These are phyloP conservation scores for Arvicola amphibius DNA, from an alignment of 2,797 vertebrate species.

Conservation along the genomic window DNA sequence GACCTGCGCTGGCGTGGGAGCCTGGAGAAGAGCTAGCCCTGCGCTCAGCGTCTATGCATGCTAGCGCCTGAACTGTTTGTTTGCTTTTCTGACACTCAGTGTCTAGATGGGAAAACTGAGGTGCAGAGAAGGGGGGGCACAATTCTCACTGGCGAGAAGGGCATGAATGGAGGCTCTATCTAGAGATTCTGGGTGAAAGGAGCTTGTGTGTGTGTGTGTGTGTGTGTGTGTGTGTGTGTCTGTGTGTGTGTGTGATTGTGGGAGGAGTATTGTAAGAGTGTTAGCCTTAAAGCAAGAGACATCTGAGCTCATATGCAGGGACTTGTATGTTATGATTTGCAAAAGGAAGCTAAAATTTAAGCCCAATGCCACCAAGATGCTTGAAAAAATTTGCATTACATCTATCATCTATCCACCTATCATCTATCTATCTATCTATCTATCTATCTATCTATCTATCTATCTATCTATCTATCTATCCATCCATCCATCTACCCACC, in stretches of 20 bases:
- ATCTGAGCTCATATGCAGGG: neutral
- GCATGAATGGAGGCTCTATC: neutral
- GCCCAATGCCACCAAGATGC: neutral
- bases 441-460: no score
- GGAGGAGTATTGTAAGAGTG: neutral
- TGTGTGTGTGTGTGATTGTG: neutral
- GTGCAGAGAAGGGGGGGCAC: neutral
- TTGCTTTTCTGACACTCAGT: neutral
- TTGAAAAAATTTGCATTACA: neutral
- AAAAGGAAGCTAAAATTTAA: neutral
- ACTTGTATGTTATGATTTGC: neutral
- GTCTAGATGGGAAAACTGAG: neutral
- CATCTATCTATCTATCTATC: no score
- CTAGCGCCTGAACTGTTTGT: neutral
- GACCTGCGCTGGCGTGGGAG: neutral
- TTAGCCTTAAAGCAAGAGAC: neutral
- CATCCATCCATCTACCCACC: no score
- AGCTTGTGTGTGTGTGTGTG: no score
- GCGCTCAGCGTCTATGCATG: neutral
- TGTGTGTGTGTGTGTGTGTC: no score
- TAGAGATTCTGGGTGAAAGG: neutral
- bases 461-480: no score
- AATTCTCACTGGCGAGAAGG: no score
- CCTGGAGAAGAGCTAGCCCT: rapidly evolving
- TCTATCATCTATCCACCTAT: no score